Conservation (phyloP, 2,113 vertebrate genomes). For the Brachionichthys hirsutus region DNA sequence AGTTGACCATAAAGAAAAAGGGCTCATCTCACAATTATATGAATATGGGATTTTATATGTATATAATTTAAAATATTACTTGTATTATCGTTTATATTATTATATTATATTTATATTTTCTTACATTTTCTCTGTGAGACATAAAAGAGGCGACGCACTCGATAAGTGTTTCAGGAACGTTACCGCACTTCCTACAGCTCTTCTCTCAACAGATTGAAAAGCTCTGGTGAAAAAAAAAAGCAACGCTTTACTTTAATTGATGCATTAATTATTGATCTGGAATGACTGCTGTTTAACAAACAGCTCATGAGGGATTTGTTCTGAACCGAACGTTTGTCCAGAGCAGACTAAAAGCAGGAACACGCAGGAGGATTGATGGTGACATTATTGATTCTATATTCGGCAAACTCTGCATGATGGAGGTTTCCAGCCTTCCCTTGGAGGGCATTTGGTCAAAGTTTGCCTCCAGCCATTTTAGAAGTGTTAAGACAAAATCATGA, state of each 20-base stretch:
- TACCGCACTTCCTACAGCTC: not conserved
- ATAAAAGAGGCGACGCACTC: not conserved
- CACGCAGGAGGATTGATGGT: conserved; percentile 36
- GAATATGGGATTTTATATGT: no score
- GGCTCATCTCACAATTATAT: no score
- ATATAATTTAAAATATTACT: no score
- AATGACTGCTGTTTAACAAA: conserved; percentile 15
- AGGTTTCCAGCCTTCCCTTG: conserved; percentile 1
- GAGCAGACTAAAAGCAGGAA: not conserved
- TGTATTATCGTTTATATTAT: not conserved
- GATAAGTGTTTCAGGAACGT: not conserved
- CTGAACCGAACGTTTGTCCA: no score
- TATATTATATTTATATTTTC: no score
- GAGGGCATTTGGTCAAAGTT: conserved; percentile 7
- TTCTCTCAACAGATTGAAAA: not conserved
- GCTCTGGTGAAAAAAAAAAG: not conserved
- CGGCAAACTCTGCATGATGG: conserved; percentile 5
- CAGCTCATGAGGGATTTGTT: not conserved
- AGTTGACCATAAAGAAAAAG: no score
- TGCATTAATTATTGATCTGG: not conserved
- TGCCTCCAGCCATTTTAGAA: not conserved
- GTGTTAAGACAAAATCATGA: not conserved
- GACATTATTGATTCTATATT: conserved; percentile 5
- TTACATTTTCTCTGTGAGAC: not conserved
- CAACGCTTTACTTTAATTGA: conserved; percentile 1